Evolutionary conservation across 2,113 vertebrate species (phyloP).

Genomic region (Shinisaurus crocodilurus): DNA sequence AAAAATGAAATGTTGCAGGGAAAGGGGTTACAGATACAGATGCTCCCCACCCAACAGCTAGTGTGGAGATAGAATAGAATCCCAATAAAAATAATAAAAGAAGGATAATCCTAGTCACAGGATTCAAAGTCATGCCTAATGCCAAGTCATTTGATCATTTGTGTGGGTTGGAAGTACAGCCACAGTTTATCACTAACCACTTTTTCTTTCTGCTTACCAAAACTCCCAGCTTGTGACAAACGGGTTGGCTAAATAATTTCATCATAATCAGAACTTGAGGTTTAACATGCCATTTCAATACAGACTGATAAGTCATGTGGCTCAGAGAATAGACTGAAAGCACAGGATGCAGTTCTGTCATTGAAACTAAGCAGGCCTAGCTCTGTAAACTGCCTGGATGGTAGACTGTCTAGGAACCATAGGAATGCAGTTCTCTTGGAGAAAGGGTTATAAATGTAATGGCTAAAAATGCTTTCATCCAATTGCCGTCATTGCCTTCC

Average conservation of each 20-base stretch:
- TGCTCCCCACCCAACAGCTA: background rate
- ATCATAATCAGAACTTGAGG: background rate
- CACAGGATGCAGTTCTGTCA: background rate
- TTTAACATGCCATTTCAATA: background rate
- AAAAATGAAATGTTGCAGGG: background rate
- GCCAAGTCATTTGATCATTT: background rate
- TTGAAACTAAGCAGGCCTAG: background rate
- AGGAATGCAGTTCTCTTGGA: background rate
- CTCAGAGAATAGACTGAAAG: background rate
- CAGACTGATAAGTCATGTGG: background rate
- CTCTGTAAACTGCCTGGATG: background rate
- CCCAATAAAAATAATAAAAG: background rate
- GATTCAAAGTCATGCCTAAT: background rate
- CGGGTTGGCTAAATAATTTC: background rate
- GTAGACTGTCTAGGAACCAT: background rate
- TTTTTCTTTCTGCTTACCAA: background rate
- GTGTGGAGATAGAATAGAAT: background rate
- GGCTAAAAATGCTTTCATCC: background rate
- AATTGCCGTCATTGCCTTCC: too few relatives aligned
- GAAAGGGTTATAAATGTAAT: background rate
- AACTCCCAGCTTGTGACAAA: background rate
- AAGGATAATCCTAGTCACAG: background rate
- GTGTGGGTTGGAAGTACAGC: background rate
- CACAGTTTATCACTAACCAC: background rate
- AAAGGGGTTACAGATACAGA: background rate